Conservation (phyloP, 1,140 invertebrate genomes). For the Drosophila lowei region DNA sequence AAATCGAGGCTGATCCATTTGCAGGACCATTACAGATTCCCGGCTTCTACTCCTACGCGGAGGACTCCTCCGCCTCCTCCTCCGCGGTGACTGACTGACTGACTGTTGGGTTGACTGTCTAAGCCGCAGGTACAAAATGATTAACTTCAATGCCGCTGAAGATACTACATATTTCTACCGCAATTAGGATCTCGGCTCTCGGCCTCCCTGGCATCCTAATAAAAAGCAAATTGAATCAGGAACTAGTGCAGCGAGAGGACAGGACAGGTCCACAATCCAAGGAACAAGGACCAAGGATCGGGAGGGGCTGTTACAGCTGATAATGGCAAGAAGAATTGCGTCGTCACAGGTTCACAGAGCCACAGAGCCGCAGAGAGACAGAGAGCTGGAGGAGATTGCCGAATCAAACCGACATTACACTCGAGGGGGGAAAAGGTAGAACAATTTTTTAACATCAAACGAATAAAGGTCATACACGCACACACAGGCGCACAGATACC, state of each 20-base stretch:
- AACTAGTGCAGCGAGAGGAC: slow-evolving; percentile 62
- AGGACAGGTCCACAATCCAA: slow-evolving; percentile 14
- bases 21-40: slow-evolving; percentile 38
- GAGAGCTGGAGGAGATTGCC: slow-evolving; percentile 11
- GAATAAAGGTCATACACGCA: slow-evolving; percentile 63
- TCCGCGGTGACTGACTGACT: slow-evolving; percentile 28
- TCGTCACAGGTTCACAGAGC: slow-evolving; percentile 66
- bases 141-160: slow-evolving; percentile 64
- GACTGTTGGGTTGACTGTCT: slow-evolving; percentile 71
- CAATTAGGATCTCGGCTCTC: slow-evolving; percentile 60
- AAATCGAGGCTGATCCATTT: slow-evolving; percentile 71
- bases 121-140: slow-evolving; percentile 79
- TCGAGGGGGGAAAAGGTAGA: slow-evolving; percentile 46
- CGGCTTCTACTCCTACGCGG: slow-evolving; percentile 1
- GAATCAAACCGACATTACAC: slow-evolving; percentile 49
- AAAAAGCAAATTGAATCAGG: slow-evolving; percentile 64
- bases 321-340: slow-evolving; percentile 77
- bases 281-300: slow-evolving; percentile 21
- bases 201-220: slow-evolving; percentile 59
- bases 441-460: slow-evolving; percentile 76
- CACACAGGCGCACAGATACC: background rate
- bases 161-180: slow-evolving; percentile 50
- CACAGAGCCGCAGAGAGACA: background rate
- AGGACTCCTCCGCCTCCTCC: slow-evolving; percentile 2
- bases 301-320: slow-evolving; percentile 36